Evolutionary conservation across 2,888 invertebrate species (phyloP).

Genomic region (Eutolmus rufibarbis): DNA sequence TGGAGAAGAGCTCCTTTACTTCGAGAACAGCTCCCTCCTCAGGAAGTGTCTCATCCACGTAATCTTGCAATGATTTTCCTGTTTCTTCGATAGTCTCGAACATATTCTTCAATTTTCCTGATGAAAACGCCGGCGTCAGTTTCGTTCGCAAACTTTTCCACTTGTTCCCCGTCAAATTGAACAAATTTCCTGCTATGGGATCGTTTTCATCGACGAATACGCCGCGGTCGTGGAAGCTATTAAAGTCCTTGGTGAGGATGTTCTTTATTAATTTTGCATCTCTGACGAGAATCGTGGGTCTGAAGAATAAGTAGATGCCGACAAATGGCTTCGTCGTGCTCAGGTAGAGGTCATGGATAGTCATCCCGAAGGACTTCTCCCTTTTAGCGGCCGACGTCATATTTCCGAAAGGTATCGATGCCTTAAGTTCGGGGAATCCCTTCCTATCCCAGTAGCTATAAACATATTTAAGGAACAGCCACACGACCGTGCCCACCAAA

Average conservation of each 20-base stretch:
- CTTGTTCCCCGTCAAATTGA: conserved; percentile 65
- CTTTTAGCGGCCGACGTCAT: conserved; percentile 66
- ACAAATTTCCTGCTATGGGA: conserved; percentile 69
- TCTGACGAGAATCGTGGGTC: conserved; percentile 69
- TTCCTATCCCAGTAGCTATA: conserved; percentile 67
- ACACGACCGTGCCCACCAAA: not conserved
- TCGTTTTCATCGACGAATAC: conserved; percentile 70
- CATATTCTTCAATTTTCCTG: conserved; percentile 73
- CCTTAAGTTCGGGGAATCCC: conserved; percentile 67
- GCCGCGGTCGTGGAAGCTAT: conserved; percentile 69
- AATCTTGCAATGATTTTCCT: conserved; percentile 54
- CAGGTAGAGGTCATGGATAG: conserved; percentile 68
- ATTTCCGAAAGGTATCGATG: conserved; percentile 71
- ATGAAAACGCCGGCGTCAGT: conserved; percentile 72
- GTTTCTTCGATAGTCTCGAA: conserved; percentile 68
- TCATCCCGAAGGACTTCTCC: conserved; percentile 69
- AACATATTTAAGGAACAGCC: conserved; percentile 47
- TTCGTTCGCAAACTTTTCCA: conserved; percentile 72
- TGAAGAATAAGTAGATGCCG: conserved; percentile 70
- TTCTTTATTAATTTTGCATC: conserved; percentile 70
- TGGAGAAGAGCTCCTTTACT: not conserved
- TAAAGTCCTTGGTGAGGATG: conserved; percentile 70
- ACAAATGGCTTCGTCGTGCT: conserved; percentile 59
- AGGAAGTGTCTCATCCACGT: conserved; percentile 50
- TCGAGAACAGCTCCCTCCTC: conserved; percentile 49